These are phyloP conservation scores for Zoanthus sansibaricus DNA, from an alignment of 92 coral and sea anemone species.

Conservation along the genomic window DNA sequence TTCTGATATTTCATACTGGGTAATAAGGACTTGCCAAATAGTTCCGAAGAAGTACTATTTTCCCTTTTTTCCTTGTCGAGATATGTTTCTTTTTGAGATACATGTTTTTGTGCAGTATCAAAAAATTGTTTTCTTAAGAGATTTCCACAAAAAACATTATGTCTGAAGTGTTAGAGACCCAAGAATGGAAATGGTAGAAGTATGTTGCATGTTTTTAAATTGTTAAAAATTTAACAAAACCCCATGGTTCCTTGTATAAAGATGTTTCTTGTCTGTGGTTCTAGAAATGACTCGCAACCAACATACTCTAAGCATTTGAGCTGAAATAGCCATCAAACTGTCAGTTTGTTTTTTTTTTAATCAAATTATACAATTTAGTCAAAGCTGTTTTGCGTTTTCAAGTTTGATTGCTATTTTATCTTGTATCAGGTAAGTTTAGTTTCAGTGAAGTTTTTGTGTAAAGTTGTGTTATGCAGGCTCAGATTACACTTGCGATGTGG, in stretches of 20 bases:
- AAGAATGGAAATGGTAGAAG: constrained; percentile 41
- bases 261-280: neutral
- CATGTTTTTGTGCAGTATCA: neutral
- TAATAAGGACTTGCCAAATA: no score
- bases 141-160: neutral
- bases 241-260: neutral
- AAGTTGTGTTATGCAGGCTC: constrained; percentile 10
- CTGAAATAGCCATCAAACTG: neutral
- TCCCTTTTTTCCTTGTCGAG: neutral
- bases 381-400: neutral
- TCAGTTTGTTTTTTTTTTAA: neutral
- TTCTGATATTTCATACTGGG: no score
- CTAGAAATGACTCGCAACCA: neutral
- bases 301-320: neutral
- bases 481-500: neutral
- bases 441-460: neutral
- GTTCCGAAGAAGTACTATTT: no score
- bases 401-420: constrained; percentile 41
- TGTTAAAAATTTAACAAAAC: neutral
- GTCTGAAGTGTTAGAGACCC: neutral
- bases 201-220: neutral
- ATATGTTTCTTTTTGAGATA: neutral
- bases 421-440: constrained; percentile 11
- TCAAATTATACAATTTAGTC: neutral
- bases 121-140: neutral